Evolutionary conservation across 1,140 invertebrate species (phyloP), one percentile per base, ranked within the genome.

Genomic region (Drosophila truncata): DNA sequence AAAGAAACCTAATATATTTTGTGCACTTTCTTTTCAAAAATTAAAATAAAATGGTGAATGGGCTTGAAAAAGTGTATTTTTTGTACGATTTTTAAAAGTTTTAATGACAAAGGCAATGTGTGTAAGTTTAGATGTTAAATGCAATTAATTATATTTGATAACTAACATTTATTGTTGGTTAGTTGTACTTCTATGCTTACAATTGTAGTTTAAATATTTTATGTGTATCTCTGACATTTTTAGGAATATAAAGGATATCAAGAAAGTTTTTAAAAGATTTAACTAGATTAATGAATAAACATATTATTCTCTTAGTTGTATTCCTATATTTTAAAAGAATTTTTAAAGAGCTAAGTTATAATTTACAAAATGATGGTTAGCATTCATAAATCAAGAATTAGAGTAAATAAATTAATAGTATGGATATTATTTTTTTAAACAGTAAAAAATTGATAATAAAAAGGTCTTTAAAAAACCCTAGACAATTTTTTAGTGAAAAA

Each of bases 401-500:
- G 9, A 14, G 6, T 31, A 13, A 2, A 31, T 0, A 49, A 27
- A 29, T 49, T 6, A 11, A 6, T 3, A 13, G 5, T 13, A 31
- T 13, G 3, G 9, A 7, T 18, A 13, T 50, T 18, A 33, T 4
- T 14, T 14, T 7, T 33, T 33, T 14, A 20, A 14, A 9, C 0
- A 20, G 16, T 23, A 2, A 33, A 52, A 20, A 33, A 4, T n/a
- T n/a, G n/a, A n/a, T 0, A 3, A 31, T 33, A 49, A 0, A 49
- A 31, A 13, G 16, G 11, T 13, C n/a, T 33, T 33, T 49, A 31
- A 11, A 23, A 33, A 49, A 31, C 42, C 20, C 29, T 60, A 16
- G 41, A 60, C 6, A 52, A 35, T 16, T 52, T 54, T 35, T 16
- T 35, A 10, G 27, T 52, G 18, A 61, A 4, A 33, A 35, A 50